Conservation (phyloP, 2,888 invertebrate genomes). For the Leucoma salicis region DNA sequence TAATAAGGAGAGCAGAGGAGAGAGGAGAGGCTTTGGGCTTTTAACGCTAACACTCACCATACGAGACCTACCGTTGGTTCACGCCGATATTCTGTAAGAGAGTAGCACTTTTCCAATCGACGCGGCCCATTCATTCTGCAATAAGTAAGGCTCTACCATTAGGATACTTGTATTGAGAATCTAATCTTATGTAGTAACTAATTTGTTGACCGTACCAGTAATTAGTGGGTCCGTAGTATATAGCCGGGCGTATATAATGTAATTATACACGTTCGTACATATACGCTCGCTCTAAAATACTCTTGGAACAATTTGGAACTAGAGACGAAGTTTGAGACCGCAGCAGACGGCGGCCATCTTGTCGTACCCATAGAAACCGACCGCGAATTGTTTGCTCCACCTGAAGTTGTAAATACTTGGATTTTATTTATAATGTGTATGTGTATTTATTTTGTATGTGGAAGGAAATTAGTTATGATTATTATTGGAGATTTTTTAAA, state of each 20-base stretch:
- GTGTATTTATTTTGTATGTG: neutral
- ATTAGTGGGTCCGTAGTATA: slow-evolving; percentile 73
- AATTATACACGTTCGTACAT: slow-evolving; percentile 76
- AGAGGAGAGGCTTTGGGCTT: too few relatives aligned
- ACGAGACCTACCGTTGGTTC: too few relatives aligned
- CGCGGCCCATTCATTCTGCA: too few relatives aligned
- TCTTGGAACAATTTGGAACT: slow-evolving; percentile 77
- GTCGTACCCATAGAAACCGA: slow-evolving; percentile 70
- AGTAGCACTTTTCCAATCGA: too few relatives aligned
- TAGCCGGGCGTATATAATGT: slow-evolving; percentile 71
- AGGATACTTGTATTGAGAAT: too few relatives aligned
- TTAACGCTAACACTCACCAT: too few relatives aligned
- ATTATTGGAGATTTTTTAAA: too few relatives aligned
- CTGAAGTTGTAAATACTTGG: slow-evolving; percentile 66
- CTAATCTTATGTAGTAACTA: too few relatives aligned
- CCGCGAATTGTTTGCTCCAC: slow-evolving; percentile 72
- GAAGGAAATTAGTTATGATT: neutral
- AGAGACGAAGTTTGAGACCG: slow-evolving; percentile 76
- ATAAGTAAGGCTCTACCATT: too few relatives aligned
- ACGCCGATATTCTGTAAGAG: too few relatives aligned
- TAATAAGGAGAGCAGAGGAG: too few relatives aligned
- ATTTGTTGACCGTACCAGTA: slow-evolving; percentile 62
- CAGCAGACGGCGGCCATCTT: slow-evolving; percentile 78
- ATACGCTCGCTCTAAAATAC: slow-evolving; percentile 69
- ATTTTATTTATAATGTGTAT: slow-evolving; percentile 24